Conservation (phyloP, 2,888 invertebrate species). For the Oeneis ivallda region DNA sequence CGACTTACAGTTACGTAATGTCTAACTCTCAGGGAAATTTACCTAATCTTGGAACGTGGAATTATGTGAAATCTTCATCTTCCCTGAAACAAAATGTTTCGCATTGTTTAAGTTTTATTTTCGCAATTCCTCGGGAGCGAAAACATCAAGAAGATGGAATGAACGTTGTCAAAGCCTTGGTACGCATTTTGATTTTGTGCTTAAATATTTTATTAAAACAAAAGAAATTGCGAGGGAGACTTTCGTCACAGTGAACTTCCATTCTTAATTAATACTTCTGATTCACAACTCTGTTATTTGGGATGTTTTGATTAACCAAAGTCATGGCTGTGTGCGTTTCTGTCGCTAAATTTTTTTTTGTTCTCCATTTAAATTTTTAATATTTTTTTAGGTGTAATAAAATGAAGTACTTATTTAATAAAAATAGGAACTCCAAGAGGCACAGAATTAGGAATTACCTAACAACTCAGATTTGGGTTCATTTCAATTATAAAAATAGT, state of each 20-base stretch:
- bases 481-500: too few species aligned
- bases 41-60: constrained; percentile 28
- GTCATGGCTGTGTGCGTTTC: constrained; percentile 61
- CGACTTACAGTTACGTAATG: constrained; percentile 41
- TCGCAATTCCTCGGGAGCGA: constrained; percentile 21
- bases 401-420: background rate
- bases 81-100: constrained; percentile 29
- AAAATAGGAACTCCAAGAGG: background rate
- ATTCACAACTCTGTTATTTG: constrained; percentile 44
- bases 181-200: constrained; percentile 31
- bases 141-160: constrained; percentile 31
- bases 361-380: background rate
- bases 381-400: constrained; percentile 42
- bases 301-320: constrained; percentile 54
- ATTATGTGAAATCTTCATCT: constrained; percentile 27
- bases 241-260: constrained; percentile 4
- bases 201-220: constrained; percentile 41
- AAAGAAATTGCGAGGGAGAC: constrained; percentile 30
- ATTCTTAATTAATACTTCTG: constrained; percentile 40
- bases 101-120: constrained; percentile 34
- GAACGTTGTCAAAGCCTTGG: constrained; percentile 31
- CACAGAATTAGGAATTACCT: too few species aligned
- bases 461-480: too few species aligned
- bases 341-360: constrained; percentile 61
- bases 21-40: constrained; percentile 37